Evolutionary conservation across 2,113 vertebrate genomes (phyloP).

Genomic region (Phalacrocorax aristotelis): DNA sequence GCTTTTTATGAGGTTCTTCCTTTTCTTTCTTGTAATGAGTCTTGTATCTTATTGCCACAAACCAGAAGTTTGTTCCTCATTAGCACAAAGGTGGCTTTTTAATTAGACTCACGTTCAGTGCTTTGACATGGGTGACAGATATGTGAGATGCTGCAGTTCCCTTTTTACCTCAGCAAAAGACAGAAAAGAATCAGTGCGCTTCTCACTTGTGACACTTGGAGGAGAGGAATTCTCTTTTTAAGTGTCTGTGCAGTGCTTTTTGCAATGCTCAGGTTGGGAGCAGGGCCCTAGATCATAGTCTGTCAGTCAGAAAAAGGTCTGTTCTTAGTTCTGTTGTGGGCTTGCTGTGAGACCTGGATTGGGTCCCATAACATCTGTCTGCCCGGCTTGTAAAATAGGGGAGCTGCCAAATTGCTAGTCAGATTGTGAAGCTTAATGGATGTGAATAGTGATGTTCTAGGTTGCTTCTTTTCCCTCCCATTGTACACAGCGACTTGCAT

Average conservation of each 20-base stretch:
- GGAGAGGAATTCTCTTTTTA: background rate
- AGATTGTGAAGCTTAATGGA: background rate
- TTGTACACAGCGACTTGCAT: background rate
- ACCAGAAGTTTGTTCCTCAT: constrained; percentile 8
- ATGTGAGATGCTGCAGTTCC: background rate
- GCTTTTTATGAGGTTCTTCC: background rate
- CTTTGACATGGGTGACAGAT: background rate
- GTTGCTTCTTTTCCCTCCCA: background rate
- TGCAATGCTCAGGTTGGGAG: background rate
- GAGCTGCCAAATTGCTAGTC: constrained; percentile 7
- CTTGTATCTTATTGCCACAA: background rate
- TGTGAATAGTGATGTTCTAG: background rate
- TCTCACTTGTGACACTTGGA: background rate
- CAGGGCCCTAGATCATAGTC: background rate
- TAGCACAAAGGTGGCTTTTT: constrained; percentile 3
- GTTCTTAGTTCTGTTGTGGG: constrained; percentile 1
- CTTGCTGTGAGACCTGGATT: constrained; percentile 25
- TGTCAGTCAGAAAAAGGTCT: background rate
- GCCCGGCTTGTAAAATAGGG: background rate
- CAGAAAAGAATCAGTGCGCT: background rate
- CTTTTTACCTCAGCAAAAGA: background rate
- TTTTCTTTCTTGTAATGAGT: background rate
- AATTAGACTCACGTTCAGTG: constrained; percentile 5
- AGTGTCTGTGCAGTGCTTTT: background rate
- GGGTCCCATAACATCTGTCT: constrained; percentile 36